Conservation (phyloP, 1,140 invertebrate species). For the Drosophila leontia region DNA sequence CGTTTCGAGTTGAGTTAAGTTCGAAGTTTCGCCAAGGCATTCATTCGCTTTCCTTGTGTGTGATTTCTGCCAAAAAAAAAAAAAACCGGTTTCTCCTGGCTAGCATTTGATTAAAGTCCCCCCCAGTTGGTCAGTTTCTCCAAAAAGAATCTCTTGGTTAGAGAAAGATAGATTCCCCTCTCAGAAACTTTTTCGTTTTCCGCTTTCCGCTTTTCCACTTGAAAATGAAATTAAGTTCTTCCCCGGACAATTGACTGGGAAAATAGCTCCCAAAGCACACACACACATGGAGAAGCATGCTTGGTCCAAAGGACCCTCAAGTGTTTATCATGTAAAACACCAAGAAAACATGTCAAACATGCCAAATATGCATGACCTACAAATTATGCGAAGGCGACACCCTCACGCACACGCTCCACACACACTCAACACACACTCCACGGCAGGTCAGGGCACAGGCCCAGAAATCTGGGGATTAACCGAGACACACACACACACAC, state of each 20-base stretch:
- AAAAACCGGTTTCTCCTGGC: slow-evolving; percentile 48
- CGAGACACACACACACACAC: slow-evolving; percentile 8
- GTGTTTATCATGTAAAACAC: slow-evolving; percentile 80
- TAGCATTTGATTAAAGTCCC: slow-evolving; percentile 69
- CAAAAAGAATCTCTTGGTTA: not conserved
- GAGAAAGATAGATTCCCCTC: not conserved
- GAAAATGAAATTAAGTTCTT: slow-evolving; percentile 55
- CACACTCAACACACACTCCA: not conserved
- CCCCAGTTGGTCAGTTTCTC: slow-evolving; percentile 29
- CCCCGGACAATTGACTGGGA: slow-evolving; percentile 37
- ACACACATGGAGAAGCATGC: not conserved
- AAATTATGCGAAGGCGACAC: slow-evolving; percentile 79
- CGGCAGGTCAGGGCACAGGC: slow-evolving; percentile 8
- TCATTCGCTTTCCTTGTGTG: slow-evolving; percentile 5
- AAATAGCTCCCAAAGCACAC: slow-evolving; percentile 25
- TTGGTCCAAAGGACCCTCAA: slow-evolving; percentile 63
- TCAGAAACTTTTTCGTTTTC: no score
- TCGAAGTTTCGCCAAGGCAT: not conserved
- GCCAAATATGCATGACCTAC: slow-evolving; percentile 78
- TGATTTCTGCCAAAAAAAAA: not conserved
- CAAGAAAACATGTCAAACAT: slow-evolving; percentile 82
- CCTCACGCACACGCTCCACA: slow-evolving; percentile 19
- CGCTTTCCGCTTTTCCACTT: slow-evolving; percentile 16
- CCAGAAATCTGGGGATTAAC: slow-evolving; percentile 50
- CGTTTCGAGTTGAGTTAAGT: slow-evolving; percentile 19